Base-by-base conservation (phyloP, 1,140 invertebrate species). In the Brachionus calyciflorus region DNA sequence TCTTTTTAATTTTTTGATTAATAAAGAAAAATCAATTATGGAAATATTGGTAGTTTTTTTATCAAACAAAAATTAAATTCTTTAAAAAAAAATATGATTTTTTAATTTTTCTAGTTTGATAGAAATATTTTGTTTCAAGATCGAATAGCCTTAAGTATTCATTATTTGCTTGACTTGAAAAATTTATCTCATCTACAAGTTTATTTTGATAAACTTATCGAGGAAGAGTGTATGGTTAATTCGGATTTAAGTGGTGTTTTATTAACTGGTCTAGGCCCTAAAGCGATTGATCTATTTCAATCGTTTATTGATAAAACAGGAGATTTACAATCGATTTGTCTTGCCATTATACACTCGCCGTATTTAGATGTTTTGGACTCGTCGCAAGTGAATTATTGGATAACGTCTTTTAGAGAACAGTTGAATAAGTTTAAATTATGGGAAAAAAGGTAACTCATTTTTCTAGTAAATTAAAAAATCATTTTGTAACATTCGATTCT, bases 1-100 rank as follows among this genome's bases (percentile, higher is more conserved):
- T 1, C 91, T 94, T 80, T 96, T 97, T 87, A 89, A 90, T 26
- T 96, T 97, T 86, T 88, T 97, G 10, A 92, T 93, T 0, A 89
- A 90, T 49, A 89, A 92, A 33, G 88, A 89, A 80, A 90, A 91
- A 77, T 90, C 89, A 78, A 93, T 91, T 80, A 90, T 92, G 70
- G 88, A 88, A 79, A 90, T 94, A 80, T 85, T 94, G 85, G 91
- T 93, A 85, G 87, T 87, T 85, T 63, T n/a, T n/a, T n/a, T n/a
- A n/a, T n/a, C n/a, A n/a, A n/a, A n/a, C n/a, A n/a, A 1, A 0
- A 30, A 4, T 26, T 60, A 9, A 14, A 33, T 60, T 60, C n/a
- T 24, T 33, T n/a, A 30, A 44, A 57, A 40, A 19, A 24, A 10
- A 17, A 76, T 49, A 26, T 37, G 21, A n/a, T 44, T 5, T 57